phyloP scores from a whole-genome alignment of 2,888 invertebrate genomes.

The Heteropelma amictum region DNA sequence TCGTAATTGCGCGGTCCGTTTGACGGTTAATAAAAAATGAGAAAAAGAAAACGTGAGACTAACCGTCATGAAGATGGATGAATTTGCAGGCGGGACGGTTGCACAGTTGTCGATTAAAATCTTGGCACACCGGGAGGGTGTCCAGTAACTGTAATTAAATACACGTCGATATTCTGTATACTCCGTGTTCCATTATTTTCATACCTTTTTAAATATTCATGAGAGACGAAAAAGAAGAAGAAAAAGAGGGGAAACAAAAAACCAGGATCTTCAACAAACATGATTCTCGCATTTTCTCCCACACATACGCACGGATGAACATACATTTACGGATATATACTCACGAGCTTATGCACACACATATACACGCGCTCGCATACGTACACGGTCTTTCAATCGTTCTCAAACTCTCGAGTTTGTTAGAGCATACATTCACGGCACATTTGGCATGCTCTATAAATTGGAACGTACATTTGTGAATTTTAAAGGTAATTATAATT shows the following conservation, averaged over 20 bases:
- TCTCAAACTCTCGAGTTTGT: slow-evolving; percentile 70
- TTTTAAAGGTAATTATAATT: slow-evolving; percentile 72
- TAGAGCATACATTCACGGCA: slow-evolving; percentile 75
- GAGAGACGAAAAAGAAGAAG: slow-evolving; percentile 51
- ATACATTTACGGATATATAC: slow-evolving; percentile 22
- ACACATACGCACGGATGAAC: slow-evolving; percentile 39
- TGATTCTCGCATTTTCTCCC: slow-evolving; percentile 50
- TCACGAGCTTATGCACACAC: slow-evolving; percentile 44
- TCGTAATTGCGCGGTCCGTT: no score
- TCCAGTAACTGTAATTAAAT: slow-evolving; percentile 96
- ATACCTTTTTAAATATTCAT: neutral
- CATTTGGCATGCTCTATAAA: slow-evolving; percentile 76
- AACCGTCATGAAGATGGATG: slow-evolving; percentile 98
- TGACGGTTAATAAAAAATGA: no score
- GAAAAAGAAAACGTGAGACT: slow-evolving; percentile 72
- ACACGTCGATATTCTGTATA: slow-evolving; percentile 72
- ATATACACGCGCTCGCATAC: slow-evolving; percentile 34
- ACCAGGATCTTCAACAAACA: slow-evolving; percentile 56
- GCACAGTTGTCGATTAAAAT: slow-evolving; percentile 99
- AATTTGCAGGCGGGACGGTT: slow-evolving; percentile 98
- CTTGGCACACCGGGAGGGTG: slow-evolving; percentile 99
- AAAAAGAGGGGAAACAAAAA: slow-evolving; percentile 51
- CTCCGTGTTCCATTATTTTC: slow-evolving; percentile 31
- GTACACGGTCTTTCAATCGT: slow-evolving; percentile 45
- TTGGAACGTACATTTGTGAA: slow-evolving; percentile 71